Conservation (phyloP, 1,140 invertebrate species). For the Lucilia sericata region DNA sequence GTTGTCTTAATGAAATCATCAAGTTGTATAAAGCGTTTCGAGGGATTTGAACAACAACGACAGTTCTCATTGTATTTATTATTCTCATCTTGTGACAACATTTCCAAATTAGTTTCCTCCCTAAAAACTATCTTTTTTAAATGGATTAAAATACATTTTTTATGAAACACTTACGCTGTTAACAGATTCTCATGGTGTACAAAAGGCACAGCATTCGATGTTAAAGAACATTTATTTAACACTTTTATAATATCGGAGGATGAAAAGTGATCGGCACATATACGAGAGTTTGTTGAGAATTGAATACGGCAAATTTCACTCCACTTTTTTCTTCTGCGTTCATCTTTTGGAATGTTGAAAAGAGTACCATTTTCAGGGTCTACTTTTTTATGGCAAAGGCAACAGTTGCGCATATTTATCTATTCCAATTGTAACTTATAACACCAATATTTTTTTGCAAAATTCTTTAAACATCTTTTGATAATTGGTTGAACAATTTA, state of each 20-base stretch:
- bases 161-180: background rate
- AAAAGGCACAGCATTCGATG: background rate
- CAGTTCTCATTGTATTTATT: background rate
- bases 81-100: too few relatives aligned
- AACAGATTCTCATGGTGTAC: background rate
- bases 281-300: background rate
- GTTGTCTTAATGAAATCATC: background rate
- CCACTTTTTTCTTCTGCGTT: background rate
- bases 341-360: background rate
- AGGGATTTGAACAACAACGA: slow-evolving; percentile 14
- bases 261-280: background rate
- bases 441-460: too few relatives aligned
- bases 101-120: background rate
- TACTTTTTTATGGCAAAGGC: background rate
- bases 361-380: background rate
- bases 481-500: too few relatives aligned
- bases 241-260: background rate
- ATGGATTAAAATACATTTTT: too few relatives aligned
- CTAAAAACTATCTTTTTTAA: background rate
- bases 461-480: too few relatives aligned
- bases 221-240: background rate
- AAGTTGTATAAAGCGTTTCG: background rate
- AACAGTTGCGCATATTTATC: background rate
- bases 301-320: background rate
- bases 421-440: too few relatives aligned